Evolutionary conservation across 37 sponge, comb jelly and placozoan genomes (phyloP), one percentile per base, ranked within the genome.

Genomic region (Haliclona indistincta): DNA sequence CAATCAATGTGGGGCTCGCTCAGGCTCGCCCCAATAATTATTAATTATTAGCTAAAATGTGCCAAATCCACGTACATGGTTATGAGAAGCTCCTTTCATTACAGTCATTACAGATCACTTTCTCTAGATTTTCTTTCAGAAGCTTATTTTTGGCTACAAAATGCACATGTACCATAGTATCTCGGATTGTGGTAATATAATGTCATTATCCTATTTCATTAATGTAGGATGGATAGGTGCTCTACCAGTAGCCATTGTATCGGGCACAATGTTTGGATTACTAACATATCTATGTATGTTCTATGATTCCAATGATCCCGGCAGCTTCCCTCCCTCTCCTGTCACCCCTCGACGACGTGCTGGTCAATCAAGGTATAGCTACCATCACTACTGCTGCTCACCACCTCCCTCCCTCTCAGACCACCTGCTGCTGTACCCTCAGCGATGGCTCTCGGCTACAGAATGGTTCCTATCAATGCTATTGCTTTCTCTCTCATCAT

Each of bases 261-360:
- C 78, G 19, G 86, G 79, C 37, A 7, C 66, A 7, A 6, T 52
- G 1, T 52, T 40, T 64, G 73, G 67, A 6, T 40, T 67, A 1
- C 64, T 78, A 37, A 85, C 86, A 2, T 85, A 64, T 66, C 20
- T 78, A 23, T 66, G 71, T 43, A 78, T 78, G 66, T 85, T 67
- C 79, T 85, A 85, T 54, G 86, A 85, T 40, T 85, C 86, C 32
- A 51, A 71, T 35, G 54, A 54, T 41, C 86, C 86, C 33, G 86
- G 86, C 29, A 63, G 60, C 74, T 85, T 71, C 68, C 86, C 86
- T 1, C 86, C 79, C 32, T 78, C 86, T 41, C 86, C 86, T n/a
- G 77, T 85, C 0, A 68, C 86, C 23, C 86, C 86, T 3, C 38
- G 70, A 47, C 70, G 11, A 17, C 17, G 52, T 49, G 15, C 52